Evolutionary conservation across 1,140 invertebrate genomes (phyloP).

Genomic region (Euglossa dilemma): DNA sequence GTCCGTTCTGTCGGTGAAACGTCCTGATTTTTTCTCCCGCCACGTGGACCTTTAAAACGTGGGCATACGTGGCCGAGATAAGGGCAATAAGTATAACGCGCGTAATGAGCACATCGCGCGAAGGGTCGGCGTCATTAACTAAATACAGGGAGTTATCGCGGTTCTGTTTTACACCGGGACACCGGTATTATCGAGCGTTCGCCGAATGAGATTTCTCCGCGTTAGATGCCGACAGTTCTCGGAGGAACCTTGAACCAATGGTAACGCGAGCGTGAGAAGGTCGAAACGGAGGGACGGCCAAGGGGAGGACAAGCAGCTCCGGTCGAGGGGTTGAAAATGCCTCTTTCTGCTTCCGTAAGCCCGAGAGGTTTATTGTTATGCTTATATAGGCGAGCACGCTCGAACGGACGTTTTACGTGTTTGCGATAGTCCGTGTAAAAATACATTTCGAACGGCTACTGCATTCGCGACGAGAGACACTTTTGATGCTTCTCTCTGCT

Average conservation of each 20-base stretch:
- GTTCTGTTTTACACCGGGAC: not conserved
- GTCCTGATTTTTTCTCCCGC: not conserved
- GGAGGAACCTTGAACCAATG: constrained; percentile 5
- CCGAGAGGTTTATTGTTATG: constrained; percentile 65
- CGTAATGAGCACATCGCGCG: constrained; percentile 17
- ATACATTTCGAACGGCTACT: constrained; percentile 12
- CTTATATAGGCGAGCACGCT: constrained; percentile 53
- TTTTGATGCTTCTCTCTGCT: not conserved
- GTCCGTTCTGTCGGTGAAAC: not conserved
- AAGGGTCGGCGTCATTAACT: not conserved
- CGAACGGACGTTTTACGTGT: constrained; percentile 17
- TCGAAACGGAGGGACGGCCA: constrained; percentile 7
- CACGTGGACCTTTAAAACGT: not conserved
- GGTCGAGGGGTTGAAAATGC: constrained; percentile 57
- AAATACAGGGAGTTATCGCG: constrained; percentile 25
- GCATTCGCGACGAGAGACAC: not conserved
- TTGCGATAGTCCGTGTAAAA: constrained; percentile 9
- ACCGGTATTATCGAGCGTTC: not conserved
- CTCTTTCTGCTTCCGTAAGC: constrained; percentile 56
- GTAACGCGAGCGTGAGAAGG: not conserved
- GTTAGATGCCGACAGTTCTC: constrained; percentile 17
- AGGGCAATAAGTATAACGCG: constrained; percentile 12
- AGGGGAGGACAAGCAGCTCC: not conserved
- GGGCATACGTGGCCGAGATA: not conserved
- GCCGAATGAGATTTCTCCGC: constrained; percentile 25